Evolutionary conservation across 2,113 vertebrate genomes (phyloP).

Genomic region (Cyphomyrus plagiostoma): DNA sequence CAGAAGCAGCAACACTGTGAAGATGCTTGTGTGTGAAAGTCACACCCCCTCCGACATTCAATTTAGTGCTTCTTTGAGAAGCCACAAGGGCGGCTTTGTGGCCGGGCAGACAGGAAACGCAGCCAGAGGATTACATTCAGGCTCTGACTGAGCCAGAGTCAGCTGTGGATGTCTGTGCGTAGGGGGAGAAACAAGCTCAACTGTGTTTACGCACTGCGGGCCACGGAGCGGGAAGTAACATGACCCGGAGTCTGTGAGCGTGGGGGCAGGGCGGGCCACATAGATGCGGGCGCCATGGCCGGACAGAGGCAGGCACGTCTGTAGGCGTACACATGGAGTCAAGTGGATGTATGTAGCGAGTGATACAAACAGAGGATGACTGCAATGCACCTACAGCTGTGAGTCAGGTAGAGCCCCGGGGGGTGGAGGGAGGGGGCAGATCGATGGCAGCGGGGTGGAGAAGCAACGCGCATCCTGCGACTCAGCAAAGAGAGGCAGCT

Average conservation of each 20-base stretch:
- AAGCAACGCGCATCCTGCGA: neutral
- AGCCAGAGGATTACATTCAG: constrained; percentile 11
- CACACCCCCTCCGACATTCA: neutral
- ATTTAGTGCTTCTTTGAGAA: constrained; percentile 8
- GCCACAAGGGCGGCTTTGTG: constrained; percentile 1
- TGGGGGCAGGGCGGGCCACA: neutral
- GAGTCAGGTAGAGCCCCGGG: neutral
- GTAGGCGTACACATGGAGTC: neutral
- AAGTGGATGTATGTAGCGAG: neutral
- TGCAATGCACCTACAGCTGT: neutral
- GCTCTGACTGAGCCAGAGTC: neutral
- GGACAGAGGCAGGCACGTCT: neutral
- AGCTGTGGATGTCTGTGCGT: constrained; percentile 3
- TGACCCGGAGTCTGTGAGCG: too few species aligned
- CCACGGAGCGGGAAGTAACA: too few species aligned
- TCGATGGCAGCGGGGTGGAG: neutral
- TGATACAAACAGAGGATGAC: neutral
- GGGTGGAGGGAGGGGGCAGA: neutral
- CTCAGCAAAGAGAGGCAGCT: neutral
- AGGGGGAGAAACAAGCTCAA: constrained; percentile 14
- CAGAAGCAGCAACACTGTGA: neutral
- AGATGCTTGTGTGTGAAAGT: neutral
- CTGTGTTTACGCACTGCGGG: constrained; percentile 11
- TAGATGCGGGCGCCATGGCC: neutral
- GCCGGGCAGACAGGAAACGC: neutral